A percentile compares a stretch with the other conserved stretches of the same genome.
phyloP scores from a whole-genome alignment of 2,113 vertebrate species.

The Myocastor coypus region DNA sequence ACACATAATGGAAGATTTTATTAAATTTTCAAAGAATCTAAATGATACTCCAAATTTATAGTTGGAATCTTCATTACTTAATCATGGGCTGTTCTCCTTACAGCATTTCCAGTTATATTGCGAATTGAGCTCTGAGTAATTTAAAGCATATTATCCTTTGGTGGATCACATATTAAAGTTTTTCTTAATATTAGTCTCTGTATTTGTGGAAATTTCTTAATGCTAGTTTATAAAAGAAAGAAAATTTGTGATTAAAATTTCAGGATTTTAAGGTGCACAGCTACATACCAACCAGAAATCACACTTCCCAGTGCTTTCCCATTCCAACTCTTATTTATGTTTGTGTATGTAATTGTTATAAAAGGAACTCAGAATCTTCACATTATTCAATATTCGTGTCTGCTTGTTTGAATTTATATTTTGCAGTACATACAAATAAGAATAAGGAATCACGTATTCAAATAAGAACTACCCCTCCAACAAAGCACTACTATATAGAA shows the following conservation, averaged over 20 bases:
- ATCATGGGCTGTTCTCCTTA: neutral
- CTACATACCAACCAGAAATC: neutral
- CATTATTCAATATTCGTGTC: neutral
- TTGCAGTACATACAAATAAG: neutral
- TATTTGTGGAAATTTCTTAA: neutral
- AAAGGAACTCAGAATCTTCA: neutral
- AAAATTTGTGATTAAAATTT: neutral
- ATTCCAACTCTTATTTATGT: neutral
- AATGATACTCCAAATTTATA: neutral
- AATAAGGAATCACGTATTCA: neutral
- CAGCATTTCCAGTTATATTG: neutral
- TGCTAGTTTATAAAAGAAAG: neutral
- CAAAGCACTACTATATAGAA: too few species aligned
- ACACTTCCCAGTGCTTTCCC: neutral
- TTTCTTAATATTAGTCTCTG: neutral
- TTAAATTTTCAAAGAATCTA: neutral
- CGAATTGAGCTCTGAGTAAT: neutral
- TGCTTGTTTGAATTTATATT: neutral
- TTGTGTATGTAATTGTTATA: neutral
- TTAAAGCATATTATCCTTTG: neutral
- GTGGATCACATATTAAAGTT: neutral
- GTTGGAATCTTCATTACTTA: neutral
- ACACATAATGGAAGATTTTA: neutral
- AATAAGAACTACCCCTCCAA: neutral
- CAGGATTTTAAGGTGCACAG: neutral